Percentiles rank a stretch among this genome's conserved stretches.
Conservation (phyloP, 2,797 vertebrate genomes). For the Sternotherus odoratus region DNA sequence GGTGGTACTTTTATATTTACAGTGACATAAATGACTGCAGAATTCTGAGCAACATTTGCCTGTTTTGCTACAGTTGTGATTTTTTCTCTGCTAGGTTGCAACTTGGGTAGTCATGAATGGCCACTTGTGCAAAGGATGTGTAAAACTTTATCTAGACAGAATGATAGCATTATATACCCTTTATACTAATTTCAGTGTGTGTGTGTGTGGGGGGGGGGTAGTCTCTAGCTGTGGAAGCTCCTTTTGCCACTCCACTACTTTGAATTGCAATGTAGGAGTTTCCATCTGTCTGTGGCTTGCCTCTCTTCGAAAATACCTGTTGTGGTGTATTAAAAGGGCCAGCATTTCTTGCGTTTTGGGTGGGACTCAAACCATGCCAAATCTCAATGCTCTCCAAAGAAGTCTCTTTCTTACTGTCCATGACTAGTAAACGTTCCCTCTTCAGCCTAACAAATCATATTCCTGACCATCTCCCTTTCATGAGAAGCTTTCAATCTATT, state of each 20-base stretch:
- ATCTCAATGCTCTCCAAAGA: background rate
- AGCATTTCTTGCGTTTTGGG: too few relatives aligned
- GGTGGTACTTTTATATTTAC: background rate
- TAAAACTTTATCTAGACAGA: background rate
- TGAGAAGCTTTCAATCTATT: background rate
- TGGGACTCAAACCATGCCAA: background rate
- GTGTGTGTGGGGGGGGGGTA: too few relatives aligned
- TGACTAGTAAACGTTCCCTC: background rate
- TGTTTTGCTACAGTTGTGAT: background rate
- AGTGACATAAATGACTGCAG: background rate
- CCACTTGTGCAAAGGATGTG: background rate
- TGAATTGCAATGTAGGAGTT: background rate
- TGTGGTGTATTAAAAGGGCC: background rate
- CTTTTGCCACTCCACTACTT: too few relatives aligned
- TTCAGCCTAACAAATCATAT: background rate
- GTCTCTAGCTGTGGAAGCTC: too few relatives aligned
- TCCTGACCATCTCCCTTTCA: background rate
- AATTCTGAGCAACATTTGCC: background rate
- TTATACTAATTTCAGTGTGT: background rate
- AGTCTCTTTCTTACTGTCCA: background rate
- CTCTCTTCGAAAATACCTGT: background rate
- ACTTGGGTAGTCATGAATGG: background rate
- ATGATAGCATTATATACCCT: background rate
- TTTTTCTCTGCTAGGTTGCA: background rate
- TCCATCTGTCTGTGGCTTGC: background rate